phyloP scores from a whole-genome alignment of 1,140 invertebrate species.

The Penaeus chinensis region DNA sequence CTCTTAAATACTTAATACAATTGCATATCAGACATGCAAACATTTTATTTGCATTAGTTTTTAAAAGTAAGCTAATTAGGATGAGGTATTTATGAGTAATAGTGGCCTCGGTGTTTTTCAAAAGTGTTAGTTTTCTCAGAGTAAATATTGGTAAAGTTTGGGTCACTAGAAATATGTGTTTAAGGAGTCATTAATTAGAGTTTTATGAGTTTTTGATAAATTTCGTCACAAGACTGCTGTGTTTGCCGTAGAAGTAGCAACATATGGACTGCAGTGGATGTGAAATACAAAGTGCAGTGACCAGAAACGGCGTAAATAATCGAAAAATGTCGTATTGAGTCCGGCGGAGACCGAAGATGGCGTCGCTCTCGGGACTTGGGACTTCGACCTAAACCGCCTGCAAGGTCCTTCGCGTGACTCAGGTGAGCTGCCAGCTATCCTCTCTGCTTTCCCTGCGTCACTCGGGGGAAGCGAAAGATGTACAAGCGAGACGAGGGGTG shows the following conservation, averaged over 20 bases:
- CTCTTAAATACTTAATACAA: too few relatives aligned
- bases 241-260: not conserved
- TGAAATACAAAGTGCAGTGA: slow-evolving; percentile 14
- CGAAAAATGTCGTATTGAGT: slow-evolving; percentile 10
- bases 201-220: slow-evolving; percentile 20
- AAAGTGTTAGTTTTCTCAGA: not conserved
- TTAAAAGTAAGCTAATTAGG: not conserved
- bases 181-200: slow-evolving; percentile 39
- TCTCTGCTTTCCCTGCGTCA: too few relatives aligned
- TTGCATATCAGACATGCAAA: too few relatives aligned
- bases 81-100: not conserved
- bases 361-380: slow-evolving; percentile 12
- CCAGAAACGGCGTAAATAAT: not conserved
- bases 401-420: slow-evolving; percentile 12
- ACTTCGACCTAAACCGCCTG: slow-evolving; percentile 21
- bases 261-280: slow-evolving; percentile 13
- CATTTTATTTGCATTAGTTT: not conserved
- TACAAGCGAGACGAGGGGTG: too few relatives aligned
- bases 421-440: not conserved
- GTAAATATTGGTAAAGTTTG: slow-evolving; percentile 39
- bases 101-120: not conserved
- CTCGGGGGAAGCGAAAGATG: too few relatives aligned
- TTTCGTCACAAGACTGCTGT: not conserved
- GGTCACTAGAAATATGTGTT: slow-evolving; percentile 39
- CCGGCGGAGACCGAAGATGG: slow-evolving; percentile 37